These are phyloP conservation scores for Parapsyche elsis DNA, from an alignment of 1,140 invertebrate genomes.

Conservation along the genomic window DNA sequence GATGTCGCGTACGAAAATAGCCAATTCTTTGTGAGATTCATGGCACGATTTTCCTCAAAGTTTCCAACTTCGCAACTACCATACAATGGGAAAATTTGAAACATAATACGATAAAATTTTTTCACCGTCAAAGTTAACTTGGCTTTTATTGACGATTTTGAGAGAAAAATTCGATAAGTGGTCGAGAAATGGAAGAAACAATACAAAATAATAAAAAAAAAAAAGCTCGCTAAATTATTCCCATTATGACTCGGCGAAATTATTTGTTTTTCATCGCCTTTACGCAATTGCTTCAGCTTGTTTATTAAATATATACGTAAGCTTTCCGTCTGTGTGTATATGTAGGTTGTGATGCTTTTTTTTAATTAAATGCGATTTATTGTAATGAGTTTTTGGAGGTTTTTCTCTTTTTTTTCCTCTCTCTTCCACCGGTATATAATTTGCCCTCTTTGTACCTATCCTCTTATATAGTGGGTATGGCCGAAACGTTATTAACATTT, in stretches of 20 bases:
- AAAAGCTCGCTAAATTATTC: not conserved
- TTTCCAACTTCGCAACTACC: no score
- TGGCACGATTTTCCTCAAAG: no score
- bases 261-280: not conserved
- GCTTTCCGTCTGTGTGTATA: not conserved
- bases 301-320: not conserved
- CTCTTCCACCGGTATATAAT: not conserved
- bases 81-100: no score
- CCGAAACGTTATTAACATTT: constrained; percentile 4
- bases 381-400: not conserved
- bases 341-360: not conserved
- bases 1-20: no score
- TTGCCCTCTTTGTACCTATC: no score
- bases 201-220: not conserved
- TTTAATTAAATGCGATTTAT: constrained; percentile 13
- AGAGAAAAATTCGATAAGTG: constrained; percentile 34
- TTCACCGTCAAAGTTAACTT: constrained; percentile 31
- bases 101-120: not conserved
- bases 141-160: constrained; percentile 36
- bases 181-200: not conserved
- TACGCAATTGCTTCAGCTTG: not conserved
- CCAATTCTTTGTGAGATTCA: no score
- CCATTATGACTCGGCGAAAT: not conserved
- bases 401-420: not conserved
- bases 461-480: not conserved